Evolutionary conservation across 2,888 invertebrate species (phyloP), one percentile per base, ranked within the genome.

Genomic region (Stenodema calcarata): DNA sequence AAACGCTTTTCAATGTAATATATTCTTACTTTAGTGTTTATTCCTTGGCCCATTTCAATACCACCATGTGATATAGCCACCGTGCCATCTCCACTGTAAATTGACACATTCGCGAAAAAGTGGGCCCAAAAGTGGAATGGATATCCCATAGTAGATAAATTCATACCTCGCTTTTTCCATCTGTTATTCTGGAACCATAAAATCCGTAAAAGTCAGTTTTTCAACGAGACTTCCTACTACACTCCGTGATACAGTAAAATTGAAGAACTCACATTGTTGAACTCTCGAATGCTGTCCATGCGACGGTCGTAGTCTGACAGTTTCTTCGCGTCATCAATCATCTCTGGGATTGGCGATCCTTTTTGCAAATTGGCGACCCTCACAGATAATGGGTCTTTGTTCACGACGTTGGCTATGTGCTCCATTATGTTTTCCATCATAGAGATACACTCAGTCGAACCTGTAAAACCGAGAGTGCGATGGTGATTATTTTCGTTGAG

Each of bases 41-140:
- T 93, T 12, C 97, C 97, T 92, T 97, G 97, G 0, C 97, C 97
- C 90, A 95, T 94, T 92, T 96, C 95, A 42, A 95, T 92, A 0
- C 95, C 95, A 14, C 95, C 95, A 89, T 96, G 95, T 0, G 93
- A 91, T 11, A 97, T 91, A 0, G 94, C 92, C 0, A 97, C 95
- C 0, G 94, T 93, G 0, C 94, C 96, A 90, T 96, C 95, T 0
- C 93, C 92, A 30, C 94, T 94, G 90, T 94, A 95, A 87, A 97
- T 93, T 0, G 94, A 92, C n/a, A 96, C 92, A 16, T 93, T 92
- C 0, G 94, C 93, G 83, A 93, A 92, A 88, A 91, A 94, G 83
- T 93, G 93, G 0, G 93, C 92, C 35, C 91, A 90, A 44, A 92
- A 90, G 0, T 91, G 89, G 0, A 94, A 91, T 0, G 93, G 93